These are phyloP conservation scores for Parasteatoda tepidariorum DNA, from an alignment of 1,140 invertebrate species.

Conservation along the genomic window DNA sequence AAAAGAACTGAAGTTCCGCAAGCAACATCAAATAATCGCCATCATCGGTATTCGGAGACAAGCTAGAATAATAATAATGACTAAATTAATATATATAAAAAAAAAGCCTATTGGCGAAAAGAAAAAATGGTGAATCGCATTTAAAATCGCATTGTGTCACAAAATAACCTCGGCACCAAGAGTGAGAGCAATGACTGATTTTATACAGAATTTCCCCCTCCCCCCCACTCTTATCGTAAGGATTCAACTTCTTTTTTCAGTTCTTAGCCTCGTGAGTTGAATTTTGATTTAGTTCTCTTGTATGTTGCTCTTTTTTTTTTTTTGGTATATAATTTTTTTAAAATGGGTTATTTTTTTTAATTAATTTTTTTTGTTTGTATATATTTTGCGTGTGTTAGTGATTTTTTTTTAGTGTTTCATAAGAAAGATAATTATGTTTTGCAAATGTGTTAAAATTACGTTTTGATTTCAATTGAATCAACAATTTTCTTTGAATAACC, in stretches of 20 bases:
- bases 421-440: no score
- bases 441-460: no score
- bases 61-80: not conserved
- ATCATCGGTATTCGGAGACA: not conserved
- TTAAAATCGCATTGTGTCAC: conserved; percentile 30
- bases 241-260: not conserved
- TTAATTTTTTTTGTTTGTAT: not conserved
- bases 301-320: no score
- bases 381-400: not conserved
- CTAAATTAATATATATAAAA: no score
- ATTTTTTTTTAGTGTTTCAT: no score
- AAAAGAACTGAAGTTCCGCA: not conserved
- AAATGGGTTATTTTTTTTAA: not conserved
- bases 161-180: conserved; percentile 38
- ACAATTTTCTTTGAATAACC: no score
- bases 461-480: no score
- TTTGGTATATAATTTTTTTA: not conserved
- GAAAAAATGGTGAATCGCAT: conserved; percentile 2
- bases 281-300: conserved; percentile 5
- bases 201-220: no score
- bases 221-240: not conserved
- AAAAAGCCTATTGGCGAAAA: no score
- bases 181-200: conserved; percentile 41
- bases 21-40: no score
- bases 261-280: conserved; percentile 1